Evolutionary conservation across 2,888 invertebrate species (phyloP).

Genomic region (Actias luna): DNA sequence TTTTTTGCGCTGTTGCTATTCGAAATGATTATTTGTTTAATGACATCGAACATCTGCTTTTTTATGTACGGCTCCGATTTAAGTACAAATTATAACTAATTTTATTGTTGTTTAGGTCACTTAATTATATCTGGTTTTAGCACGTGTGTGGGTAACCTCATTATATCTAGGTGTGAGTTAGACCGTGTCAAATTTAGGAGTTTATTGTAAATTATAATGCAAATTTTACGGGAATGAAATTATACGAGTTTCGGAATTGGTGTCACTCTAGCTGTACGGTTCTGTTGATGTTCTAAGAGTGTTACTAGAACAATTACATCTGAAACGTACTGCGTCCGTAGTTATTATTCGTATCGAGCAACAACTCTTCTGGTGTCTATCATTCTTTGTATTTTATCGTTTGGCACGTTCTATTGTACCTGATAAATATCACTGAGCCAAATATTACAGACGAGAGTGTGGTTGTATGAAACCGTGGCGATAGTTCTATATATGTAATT

Average conservation of each 20-base stretch:
- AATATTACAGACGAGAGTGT: slow-evolving; percentile 49
- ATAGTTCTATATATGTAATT: slow-evolving; percentile 43
- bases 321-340: slow-evolving; percentile 19
- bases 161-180: slow-evolving; percentile 57
- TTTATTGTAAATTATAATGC: slow-evolving; percentile 23
- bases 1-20: slow-evolving; percentile 71
- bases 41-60: slow-evolving; percentile 55
- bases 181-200: slow-evolving; percentile 56
- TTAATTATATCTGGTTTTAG: slow-evolving; percentile 59
- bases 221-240: slow-evolving; percentile 4
- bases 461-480: slow-evolving; percentile 60
- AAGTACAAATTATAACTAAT: slow-evolving; percentile 81
- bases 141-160: slow-evolving; percentile 54
- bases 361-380: slow-evolving; percentile 15
- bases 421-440: slow-evolving; percentile 62
- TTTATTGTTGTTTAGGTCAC: slow-evolving; percentile 77
- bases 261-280: slow-evolving; percentile 23
- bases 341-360: neutral
- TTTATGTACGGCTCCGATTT: slow-evolving; percentile 73
- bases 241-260: slow-evolving; percentile 27
- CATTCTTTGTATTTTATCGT: slow-evolving; percentile 33
- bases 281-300: slow-evolving; percentile 30
- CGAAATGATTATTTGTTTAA: slow-evolving; percentile 50
- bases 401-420: slow-evolving; percentile 70
- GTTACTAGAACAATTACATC: slow-evolving; percentile 19